Percentiles rank a stretch among this genome's conserved stretches.
Conservation (phyloP, 2,888 invertebrate genomes). For the Megastigmus dorsalis region DNA sequence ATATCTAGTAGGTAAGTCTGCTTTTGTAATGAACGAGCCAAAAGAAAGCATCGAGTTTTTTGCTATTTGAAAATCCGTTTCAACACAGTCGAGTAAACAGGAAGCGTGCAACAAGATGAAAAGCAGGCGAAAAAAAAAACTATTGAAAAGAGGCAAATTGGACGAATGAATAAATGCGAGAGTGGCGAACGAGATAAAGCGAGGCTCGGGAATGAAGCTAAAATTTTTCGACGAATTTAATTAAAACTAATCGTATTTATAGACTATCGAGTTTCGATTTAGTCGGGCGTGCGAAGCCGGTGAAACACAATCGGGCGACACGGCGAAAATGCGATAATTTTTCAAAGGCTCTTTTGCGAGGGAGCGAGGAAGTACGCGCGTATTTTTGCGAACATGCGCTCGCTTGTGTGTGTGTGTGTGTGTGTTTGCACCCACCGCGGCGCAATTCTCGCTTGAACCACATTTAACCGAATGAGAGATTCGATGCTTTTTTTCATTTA, state of each 20-base stretch:
- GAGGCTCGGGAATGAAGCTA: not conserved
- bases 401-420: too few relatives aligned
- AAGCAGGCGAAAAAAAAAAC: not conserved
- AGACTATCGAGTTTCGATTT: constrained; percentile 15
- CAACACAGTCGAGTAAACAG: constrained; percentile 9
- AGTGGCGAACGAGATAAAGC: too few relatives aligned
- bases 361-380: too few relatives aligned
- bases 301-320: constrained; percentile 11
- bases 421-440: too few relatives aligned
- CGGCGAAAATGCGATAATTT: constrained; percentile 27
- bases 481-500: too few relatives aligned
- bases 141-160: not conserved
- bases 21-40: too few relatives aligned
- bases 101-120: too few relatives aligned
- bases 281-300: not conserved
- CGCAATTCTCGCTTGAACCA: constrained; percentile 31
- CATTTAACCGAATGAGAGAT: constrained; percentile 31
- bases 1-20: too few relatives aligned
- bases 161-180: constrained; percentile 1
- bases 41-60: constrained; percentile 19
- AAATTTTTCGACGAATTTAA: constrained; percentile 7
- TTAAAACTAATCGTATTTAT: constrained; percentile 27
- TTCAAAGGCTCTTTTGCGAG: constrained; percentile 33
- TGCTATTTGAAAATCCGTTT: constrained; percentile 29
- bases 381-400: too few relatives aligned